A percentile compares a stretch with the other conserved stretches of the same genome.
phyloP scores from a whole-genome alignment of 2,797 vertebrate genomes.

The Hypotaenidia okinawae region DNA sequence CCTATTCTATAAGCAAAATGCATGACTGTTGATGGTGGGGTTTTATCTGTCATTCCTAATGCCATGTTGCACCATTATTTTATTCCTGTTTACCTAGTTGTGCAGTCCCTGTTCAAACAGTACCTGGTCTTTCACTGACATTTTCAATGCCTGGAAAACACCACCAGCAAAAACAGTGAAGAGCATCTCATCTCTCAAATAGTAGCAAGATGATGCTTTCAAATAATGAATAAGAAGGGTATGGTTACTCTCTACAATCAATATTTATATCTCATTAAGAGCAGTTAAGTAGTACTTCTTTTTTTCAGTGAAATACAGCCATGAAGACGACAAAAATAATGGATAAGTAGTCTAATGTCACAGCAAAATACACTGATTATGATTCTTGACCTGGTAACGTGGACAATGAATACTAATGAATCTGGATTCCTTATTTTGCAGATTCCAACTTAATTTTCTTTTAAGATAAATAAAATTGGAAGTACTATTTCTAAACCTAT shows the following conservation, averaged over 20 bases:
- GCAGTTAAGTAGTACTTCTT: background rate
- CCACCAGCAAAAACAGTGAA: background rate
- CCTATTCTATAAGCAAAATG: background rate
- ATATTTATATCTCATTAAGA: background rate
- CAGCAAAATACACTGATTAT: background rate
- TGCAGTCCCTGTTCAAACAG: background rate
- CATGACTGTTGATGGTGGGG: background rate
- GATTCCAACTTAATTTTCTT: background rate
- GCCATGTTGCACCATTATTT: background rate
- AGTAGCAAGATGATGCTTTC: background rate
- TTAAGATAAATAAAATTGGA: background rate
- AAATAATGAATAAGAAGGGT: background rate
- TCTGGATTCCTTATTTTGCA: background rate
- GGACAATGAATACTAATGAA: conserved; percentile 17
- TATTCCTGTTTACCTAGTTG: background rate
- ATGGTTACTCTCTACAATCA: background rate
- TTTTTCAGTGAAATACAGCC: background rate
- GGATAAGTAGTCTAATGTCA: conserved; percentile 22
- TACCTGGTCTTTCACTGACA: background rate
- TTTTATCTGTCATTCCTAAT: background rate
- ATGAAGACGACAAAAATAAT: background rate
- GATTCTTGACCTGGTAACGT: background rate
- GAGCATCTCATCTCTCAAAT: background rate
- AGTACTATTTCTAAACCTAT: background rate
- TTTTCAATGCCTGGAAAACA: background rate